phyloP scores from a whole-genome alignment of 2,113 vertebrate species.

The Arvicanthis niloticus region DNA sequence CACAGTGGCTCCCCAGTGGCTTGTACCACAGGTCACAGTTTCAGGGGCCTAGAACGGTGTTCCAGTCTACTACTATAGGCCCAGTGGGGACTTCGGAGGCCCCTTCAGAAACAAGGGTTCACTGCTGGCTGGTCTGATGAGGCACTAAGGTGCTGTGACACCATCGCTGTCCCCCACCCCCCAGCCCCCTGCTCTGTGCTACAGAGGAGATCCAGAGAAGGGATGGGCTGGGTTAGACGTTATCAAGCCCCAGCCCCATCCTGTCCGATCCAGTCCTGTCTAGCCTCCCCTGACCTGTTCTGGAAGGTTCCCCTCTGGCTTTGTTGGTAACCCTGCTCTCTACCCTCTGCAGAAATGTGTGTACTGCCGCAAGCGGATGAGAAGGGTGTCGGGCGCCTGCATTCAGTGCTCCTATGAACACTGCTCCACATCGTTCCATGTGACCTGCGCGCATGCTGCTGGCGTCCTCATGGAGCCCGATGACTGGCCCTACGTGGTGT shows the following conservation, averaged over 20 bases:
- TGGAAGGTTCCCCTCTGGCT: neutral
- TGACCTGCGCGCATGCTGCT: constrained; percentile 95
- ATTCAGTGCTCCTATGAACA: constrained; percentile 95
- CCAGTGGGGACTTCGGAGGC: rapidly evolving
- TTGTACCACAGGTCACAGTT: too few species aligned
- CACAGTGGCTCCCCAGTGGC: neutral
- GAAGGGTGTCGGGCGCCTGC: constrained; percentile 92
- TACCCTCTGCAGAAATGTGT: constrained; percentile 92
- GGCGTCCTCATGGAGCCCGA: constrained; percentile 95
- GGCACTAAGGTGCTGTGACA: constrained; percentile 39
- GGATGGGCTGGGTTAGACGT: neutral
- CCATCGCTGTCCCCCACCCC: neutral
- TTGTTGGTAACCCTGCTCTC: neutral
- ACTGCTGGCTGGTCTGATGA: neutral
- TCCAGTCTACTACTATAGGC: neutral
- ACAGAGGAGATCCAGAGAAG: constrained; percentile 4
- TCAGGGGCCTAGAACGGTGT: neutral
- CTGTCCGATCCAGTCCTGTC: neutral
- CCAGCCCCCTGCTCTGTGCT: constrained; percentile 70
- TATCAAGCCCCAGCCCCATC: neutral
- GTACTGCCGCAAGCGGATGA: constrained; percentile 92
- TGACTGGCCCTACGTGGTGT: constrained; percentile 97
- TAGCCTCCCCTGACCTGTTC: neutral
- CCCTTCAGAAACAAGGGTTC: neutral
- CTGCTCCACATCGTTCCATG: constrained; percentile 98